phyloP scores from a whole-genome alignment of 2,888 invertebrate species.

The Keiferia lycopersicella region DNA sequence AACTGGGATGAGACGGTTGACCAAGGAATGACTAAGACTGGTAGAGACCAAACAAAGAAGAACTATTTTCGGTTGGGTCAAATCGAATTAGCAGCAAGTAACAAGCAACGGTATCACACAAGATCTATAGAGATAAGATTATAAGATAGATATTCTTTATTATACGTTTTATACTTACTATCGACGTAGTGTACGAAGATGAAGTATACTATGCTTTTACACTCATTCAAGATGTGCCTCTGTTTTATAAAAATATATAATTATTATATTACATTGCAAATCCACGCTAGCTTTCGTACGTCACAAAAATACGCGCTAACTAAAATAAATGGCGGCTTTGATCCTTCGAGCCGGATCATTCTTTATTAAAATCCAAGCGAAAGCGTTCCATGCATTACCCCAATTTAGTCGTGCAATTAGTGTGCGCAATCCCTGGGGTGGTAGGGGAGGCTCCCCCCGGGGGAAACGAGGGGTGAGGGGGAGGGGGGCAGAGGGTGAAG shows the following conservation, averaged over 20 bases:
- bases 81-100: too few relatives aligned
- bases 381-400: slow-evolving; percentile 74
- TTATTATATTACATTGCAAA: not conserved
- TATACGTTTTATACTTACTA: too few relatives aligned
- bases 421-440: slow-evolving; percentile 53
- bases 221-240: too few relatives aligned
- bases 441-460: slow-evolving; percentile 44
- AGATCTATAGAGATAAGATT: too few relatives aligned
- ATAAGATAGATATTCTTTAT: too few relatives aligned
- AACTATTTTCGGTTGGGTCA: too few relatives aligned
- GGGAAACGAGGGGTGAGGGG: slow-evolving; percentile 25
- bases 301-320: slow-evolving; percentile 64
- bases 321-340: slow-evolving; percentile 72
- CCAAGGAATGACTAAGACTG: too few relatives aligned
- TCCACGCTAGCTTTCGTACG: slow-evolving; percentile 39
- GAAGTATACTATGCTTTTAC: too few relatives aligned
- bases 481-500: slow-evolving; percentile 33
- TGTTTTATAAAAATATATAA: not conserved
- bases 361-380: slow-evolving; percentile 73
- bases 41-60: too few relatives aligned
- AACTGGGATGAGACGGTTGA: too few relatives aligned
- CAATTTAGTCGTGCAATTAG: slow-evolving; percentile 78
- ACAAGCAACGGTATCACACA: too few relatives aligned
- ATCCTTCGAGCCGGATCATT: slow-evolving; percentile 59
- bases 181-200: too few relatives aligned